Percentiles rank a stretch among this genome's conserved stretches.
These are phyloP conservation scores for Sclerodermus sp. DNA, from an alignment of 2,888 invertebrate species.

Conservation along the genomic window DNA sequence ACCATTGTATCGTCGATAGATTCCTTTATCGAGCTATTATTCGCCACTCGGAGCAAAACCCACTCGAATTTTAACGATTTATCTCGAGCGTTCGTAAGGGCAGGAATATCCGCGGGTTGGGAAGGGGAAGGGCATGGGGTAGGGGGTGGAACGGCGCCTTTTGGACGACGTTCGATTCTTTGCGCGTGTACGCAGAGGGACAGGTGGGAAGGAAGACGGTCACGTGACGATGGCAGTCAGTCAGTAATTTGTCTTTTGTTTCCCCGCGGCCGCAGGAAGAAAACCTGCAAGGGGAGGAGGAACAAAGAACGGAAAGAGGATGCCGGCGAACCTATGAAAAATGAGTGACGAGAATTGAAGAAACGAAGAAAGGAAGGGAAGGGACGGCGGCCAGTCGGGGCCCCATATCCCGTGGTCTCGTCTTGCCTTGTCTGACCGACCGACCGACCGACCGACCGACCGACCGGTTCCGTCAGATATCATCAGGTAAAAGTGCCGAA, in stretches of 20 bases:
- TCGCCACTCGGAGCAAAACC: not conserved
- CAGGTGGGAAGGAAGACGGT: conserved; percentile 7
- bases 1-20: not conserved
- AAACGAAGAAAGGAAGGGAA: conserved; percentile 44
- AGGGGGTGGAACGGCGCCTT: too few relatives aligned
- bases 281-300: not conserved
- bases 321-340: conserved; percentile 42
- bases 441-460: too few relatives aligned
- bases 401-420: too few relatives aligned
- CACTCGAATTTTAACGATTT: too few relatives aligned
- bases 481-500: too few relatives aligned
- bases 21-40: not conserved
- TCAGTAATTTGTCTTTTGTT: conserved; percentile 10
- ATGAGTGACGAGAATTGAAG: conserved; percentile 50
- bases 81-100: too few relatives aligned
- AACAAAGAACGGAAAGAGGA: conserved; percentile 11
- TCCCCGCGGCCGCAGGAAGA: too few relatives aligned
- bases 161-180: conserved; percentile 1
- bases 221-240: conserved; percentile 2
- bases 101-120: too few relatives aligned
- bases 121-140: too few relatives aligned
- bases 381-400: too few relatives aligned
- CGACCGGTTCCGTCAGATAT: too few relatives aligned
- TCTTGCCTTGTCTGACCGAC: too few relatives aligned
- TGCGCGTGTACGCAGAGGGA: conserved; percentile 6